phyloP scores from a whole-genome alignment of 2,113 vertebrate species.

The Thalassoma bifasciatum region DNA sequence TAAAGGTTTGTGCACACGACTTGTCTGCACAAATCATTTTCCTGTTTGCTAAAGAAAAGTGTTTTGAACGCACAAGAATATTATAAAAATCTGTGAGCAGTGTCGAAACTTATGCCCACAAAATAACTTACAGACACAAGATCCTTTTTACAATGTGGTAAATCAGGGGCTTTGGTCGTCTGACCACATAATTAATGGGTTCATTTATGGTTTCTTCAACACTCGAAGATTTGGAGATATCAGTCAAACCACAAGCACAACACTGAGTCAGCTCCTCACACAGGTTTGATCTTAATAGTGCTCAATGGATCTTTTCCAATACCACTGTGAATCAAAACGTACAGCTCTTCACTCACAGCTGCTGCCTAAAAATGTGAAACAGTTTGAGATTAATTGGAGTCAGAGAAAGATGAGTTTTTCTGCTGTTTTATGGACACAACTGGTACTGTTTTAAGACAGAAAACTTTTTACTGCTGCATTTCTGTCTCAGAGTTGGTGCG shows the following conservation, averaged over 20 bases:
- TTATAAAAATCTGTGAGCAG: no score
- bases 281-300: not conserved
- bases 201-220: no score
- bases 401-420: conserved; percentile 10
- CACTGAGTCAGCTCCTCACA: not conserved
- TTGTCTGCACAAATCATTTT: no score
- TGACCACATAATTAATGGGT: no score
- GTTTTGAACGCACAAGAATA: no score
- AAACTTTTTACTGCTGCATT: conserved; percentile 31
- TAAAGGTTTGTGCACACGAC: no score
- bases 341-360: conserved; percentile 20
- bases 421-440: not conserved
- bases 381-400: not conserved
- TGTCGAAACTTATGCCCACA: no score
- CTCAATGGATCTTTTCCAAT: not conserved
- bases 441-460: conserved; percentile 26
- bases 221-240: no score
- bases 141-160: no score
- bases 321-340: conserved; percentile 7
- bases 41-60: no score
- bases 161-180: no score
- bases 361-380: conserved; percentile 27
- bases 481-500: conserved; percentile 10
- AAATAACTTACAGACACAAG: no score
- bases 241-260: not conserved